These are phyloP conservation scores for Morpho achilles DNA, from an alignment of 2,888 invertebrate species.

Conservation along the genomic window DNA sequence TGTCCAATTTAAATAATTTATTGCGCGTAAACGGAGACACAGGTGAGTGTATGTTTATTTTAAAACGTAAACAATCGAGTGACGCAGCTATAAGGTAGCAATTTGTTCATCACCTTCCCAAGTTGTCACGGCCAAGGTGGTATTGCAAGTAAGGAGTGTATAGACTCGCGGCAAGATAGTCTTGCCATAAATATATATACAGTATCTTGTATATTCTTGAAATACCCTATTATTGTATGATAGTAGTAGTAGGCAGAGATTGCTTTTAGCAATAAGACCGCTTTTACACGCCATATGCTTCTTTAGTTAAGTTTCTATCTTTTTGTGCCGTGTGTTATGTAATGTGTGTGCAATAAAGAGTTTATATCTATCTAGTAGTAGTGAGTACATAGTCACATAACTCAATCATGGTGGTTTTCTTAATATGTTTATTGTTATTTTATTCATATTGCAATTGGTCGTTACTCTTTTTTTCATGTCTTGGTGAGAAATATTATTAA, in stretches of 20 bases:
- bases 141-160: background rate
- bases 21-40: slow-evolving; percentile 2
- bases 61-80: slow-evolving; percentile 18
- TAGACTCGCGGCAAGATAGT: slow-evolving; percentile 6
- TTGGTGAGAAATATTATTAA: no score
- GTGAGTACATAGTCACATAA: no score
- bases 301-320: no score
- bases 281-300: no score
- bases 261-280: no score
- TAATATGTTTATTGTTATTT: background rate
- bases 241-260: no score
- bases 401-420: no score
- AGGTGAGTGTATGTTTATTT: slow-evolving; percentile 10
- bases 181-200: background rate
- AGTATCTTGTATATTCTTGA: background rate
- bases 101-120: slow-evolving; percentile 17
- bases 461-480: no score
- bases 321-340: no score
- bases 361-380: no score
- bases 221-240: no score
- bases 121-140: slow-evolving; percentile 20
- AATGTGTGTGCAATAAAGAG: no score
- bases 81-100: slow-evolving; percentile 22
- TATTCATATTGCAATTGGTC: background rate
- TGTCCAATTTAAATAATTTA: slow-evolving; percentile 13